These are phyloP conservation scores for Saccopteryx leptura DNA, from an alignment of 2,113 vertebrate genomes.

Conservation along the genomic window DNA sequence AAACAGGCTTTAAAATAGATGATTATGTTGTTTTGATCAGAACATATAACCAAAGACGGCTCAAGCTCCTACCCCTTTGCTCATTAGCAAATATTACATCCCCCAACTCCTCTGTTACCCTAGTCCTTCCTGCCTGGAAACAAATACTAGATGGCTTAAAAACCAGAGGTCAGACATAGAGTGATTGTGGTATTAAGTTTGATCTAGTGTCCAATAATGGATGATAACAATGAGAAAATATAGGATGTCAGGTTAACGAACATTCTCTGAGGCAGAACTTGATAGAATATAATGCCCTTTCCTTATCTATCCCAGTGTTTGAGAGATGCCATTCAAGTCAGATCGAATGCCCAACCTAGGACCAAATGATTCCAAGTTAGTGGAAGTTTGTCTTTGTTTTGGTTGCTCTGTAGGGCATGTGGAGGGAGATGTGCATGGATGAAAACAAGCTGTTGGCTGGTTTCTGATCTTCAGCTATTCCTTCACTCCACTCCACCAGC, in stretches of 20 bases:
- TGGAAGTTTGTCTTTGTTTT: not conserved
- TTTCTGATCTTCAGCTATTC: not conserved
- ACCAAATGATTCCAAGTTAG: not conserved
- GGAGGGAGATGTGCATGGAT: rapidly evolving
- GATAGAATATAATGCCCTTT: rapidly evolving
- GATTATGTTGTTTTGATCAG: rapidly evolving
- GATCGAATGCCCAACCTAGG: not conserved
- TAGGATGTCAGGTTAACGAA: rapidly evolving
- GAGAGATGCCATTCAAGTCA: not conserved
- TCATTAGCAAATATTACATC: rapidly evolving
- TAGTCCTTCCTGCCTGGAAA: not conserved
- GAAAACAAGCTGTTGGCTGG: not conserved
- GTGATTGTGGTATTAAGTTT: rapidly evolving
- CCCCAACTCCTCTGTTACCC: not conserved
- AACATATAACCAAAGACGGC: not conserved
- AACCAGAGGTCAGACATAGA: not conserved
- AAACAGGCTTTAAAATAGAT: not conserved
- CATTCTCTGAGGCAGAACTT: not conserved
- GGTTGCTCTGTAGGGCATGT: not conserved
- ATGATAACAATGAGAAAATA: not conserved
- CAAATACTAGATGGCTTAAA: not conserved
- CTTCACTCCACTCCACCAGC: not conserved
- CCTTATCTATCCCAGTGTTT: not conserved
- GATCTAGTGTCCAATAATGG: rapidly evolving
- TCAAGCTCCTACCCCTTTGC: too few species aligned